Percentiles rank a stretch among this genome's conserved stretches.
phyloP scores from a whole-genome alignment of 2,113 vertebrate species.

The Epinephelus fuscoguttatus region DNA sequence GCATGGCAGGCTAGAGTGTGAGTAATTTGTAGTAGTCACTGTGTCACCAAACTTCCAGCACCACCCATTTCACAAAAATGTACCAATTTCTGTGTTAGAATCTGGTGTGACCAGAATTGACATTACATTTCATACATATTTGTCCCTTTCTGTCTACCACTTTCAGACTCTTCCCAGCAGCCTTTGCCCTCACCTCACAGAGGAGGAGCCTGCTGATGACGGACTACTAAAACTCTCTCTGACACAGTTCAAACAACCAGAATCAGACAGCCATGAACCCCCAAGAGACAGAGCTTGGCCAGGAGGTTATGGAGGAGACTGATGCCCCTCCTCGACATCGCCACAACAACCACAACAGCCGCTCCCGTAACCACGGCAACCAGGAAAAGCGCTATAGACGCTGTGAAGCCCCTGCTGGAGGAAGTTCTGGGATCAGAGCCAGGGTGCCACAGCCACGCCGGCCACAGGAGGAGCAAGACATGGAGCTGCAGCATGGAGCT shows the following conservation, averaged over 20 bases:
- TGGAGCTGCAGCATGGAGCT: slow-evolving; percentile 69
- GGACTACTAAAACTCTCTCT: slow-evolving; percentile 76
- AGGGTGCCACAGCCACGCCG: slow-evolving; percentile 41
- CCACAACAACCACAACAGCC: slow-evolving; percentile 63
- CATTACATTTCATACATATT: not conserved
- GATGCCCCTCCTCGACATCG: slow-evolving; percentile 74
- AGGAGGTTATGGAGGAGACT: slow-evolving; percentile 88
- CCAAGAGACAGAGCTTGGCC: slow-evolving; percentile 85
- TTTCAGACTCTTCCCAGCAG: slow-evolving; percentile 40
- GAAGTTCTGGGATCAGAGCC: slow-evolving; percentile 9
- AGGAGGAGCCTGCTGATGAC: slow-evolving; percentile 75
- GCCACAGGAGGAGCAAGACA: slow-evolving; percentile 66
- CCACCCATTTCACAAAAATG: not conserved
- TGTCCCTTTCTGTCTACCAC: not conserved
- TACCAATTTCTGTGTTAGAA: not conserved
- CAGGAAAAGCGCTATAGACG: slow-evolving; percentile 73
- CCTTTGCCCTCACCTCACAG: slow-evolving; percentile 23
- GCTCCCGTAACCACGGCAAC: slow-evolving; percentile 69
- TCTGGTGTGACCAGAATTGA: not conserved
- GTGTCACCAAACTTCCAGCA: not conserved
- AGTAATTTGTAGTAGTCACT: not conserved
- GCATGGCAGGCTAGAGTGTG: not conserved
- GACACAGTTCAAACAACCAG: slow-evolving; percentile 7
- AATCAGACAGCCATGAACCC: slow-evolving; percentile 89
- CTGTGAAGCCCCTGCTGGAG: slow-evolving; percentile 64